Base-by-base conservation (phyloP, 2,888 invertebrate species). In the Suillia variegata region DNA sequence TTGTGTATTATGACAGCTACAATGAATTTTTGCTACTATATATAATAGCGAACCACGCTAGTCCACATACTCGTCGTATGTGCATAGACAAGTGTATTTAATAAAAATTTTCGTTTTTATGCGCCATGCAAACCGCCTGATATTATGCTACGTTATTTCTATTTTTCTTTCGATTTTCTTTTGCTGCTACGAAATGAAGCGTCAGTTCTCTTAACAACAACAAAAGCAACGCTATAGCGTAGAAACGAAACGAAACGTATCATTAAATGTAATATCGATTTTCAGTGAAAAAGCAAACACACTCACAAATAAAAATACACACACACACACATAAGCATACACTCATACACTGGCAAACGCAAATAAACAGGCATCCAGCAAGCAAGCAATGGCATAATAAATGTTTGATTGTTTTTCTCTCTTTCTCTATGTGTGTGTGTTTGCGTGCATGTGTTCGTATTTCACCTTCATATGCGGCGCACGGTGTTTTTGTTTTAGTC, bases 211-310 rank as follows among this genome's bases (percentile, higher is more conserved):
- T n/a, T n/a, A n/a, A n/a, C n/a, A n/a, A n/a, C n/a, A n/a, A n/a
- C n/a, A n/a, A n/a, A n/a, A n/a, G n/a, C n/a, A n/a, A n/a, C n/a
- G 31, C 42, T 38, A 13, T 42, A 42, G n/a, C n/a, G n/a, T n/a
- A 38, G 38, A 38, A 38, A 38, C 13, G 26, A 26, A 10, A 38
- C n/a, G n/a, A n/a, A n/a, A n/a, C n/a, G n/a, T n/a, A 31, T 15
- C 54, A 54, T 54, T 54, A 54, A 54, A 42, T n/a, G 15, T 8
- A 42, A 22, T 54, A 54, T 54, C 42, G 54, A 54, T 54, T 54
- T 54, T 54, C 21, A 54, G 38, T 42, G 22, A 42, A 42, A 17
- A 20, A 38, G 15, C 10, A 54, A 38, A 54, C 22, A 38, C 54
- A 22, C 22, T 12, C 33, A 13, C 34, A 33, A n/a, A n/a, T n/a